Conservation (phyloP, 2,888 invertebrate genomes). For the Synanthedon myopaeformis region DNA sequence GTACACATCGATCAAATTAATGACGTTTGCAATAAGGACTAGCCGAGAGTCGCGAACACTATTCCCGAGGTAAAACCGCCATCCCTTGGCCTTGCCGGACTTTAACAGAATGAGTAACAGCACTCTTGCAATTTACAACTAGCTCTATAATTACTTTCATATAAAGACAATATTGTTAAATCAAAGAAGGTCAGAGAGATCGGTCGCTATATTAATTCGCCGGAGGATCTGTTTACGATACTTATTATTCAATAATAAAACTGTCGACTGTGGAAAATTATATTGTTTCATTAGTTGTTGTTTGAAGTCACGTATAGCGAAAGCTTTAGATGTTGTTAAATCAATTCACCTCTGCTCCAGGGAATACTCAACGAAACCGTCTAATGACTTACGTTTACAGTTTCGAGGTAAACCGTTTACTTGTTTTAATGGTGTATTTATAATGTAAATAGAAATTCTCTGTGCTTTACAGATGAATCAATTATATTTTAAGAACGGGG, state of each 20-base stretch:
- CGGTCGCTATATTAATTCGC: slow-evolving; percentile 22
- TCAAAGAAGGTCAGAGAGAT: slow-evolving; percentile 32
- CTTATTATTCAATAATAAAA: slow-evolving; percentile 52
- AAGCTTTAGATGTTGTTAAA: slow-evolving; percentile 1
- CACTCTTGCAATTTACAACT: slow-evolving; percentile 30
- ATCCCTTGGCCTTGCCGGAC: slow-evolving; percentile 2
- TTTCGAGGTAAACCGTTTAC: background rate
- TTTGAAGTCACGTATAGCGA: slow-evolving; percentile 8
- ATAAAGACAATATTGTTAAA: slow-evolving; percentile 44
- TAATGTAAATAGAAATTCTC: too few relatives aligned
- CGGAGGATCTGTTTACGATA: slow-evolving; percentile 36
- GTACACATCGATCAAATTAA: slow-evolving; percentile 25
- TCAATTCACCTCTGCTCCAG: slow-evolving; percentile 4
- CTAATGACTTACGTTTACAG: background rate
- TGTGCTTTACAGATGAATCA: too few relatives aligned
- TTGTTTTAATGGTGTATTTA: background rate
- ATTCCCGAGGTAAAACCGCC: background rate
- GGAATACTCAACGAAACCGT: background rate
- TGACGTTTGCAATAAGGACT: slow-evolving; percentile 18
- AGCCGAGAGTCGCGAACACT: background rate
- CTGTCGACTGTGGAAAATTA: slow-evolving; percentile 29
- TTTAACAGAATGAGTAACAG: slow-evolving; percentile 7
- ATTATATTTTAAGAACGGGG: too few relatives aligned
- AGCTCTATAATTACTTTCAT: slow-evolving; percentile 39
- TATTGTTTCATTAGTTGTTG: slow-evolving; percentile 15